Conservation (phyloP, 2,888 invertebrate genomes). For the Leptopterna dolabrata region DNA sequence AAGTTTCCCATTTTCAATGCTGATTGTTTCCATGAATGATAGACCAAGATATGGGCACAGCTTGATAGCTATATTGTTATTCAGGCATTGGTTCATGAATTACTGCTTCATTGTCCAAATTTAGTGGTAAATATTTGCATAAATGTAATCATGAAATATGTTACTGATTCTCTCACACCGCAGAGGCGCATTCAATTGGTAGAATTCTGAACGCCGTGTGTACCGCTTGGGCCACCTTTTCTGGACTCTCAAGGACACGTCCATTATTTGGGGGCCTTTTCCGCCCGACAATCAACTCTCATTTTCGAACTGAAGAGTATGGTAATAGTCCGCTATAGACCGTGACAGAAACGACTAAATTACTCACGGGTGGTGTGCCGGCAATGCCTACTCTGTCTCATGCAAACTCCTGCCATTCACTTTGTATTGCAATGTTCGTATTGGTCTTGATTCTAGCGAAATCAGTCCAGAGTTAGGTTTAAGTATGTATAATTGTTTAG, state of each 20-base stretch:
- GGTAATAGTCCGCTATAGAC: background rate
- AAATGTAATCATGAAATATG: too few relatives aligned
- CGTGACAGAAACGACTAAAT: background rate
- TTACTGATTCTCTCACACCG: too few relatives aligned
- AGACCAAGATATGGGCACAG: too few relatives aligned
- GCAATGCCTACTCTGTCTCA: background rate
- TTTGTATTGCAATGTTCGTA: background rate
- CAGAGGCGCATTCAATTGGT: too few relatives aligned
- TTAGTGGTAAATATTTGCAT: too few relatives aligned
- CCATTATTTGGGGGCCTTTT: background rate
- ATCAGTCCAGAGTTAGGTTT: background rate
- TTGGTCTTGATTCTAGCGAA: background rate
- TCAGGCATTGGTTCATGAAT: too few relatives aligned
- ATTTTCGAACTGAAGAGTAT: conserved; percentile 7
- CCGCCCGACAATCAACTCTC: background rate
- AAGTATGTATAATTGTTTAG: too few relatives aligned
- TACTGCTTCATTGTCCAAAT: too few relatives aligned
- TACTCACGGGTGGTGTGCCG: background rate
- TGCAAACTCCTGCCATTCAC: background rate
- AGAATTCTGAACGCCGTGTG: too few relatives aligned
- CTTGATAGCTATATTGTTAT: too few relatives aligned
- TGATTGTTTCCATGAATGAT: too few relatives aligned
- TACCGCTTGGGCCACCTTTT: background rate
- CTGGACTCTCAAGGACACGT: background rate
- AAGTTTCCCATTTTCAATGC: too few relatives aligned